Evolutionary conservation across 1,140 invertebrate genomes (phyloP).

Genomic region (Centruroides sculpturatus): DNA sequence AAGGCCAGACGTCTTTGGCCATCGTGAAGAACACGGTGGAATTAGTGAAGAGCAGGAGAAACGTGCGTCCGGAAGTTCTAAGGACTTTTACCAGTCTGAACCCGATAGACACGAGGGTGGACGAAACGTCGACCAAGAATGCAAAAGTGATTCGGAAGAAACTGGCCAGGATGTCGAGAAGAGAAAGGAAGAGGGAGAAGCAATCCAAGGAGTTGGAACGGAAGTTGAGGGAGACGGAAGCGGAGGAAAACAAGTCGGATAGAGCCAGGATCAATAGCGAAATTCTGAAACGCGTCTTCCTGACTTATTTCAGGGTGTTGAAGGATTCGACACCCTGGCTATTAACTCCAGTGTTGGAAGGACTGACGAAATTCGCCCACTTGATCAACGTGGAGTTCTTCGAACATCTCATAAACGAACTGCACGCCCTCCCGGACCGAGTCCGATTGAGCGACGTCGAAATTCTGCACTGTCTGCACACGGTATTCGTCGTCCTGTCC

Average conservation of each 20-base stretch:
- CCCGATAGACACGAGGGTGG: conserved; percentile 37
- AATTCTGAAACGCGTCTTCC: conserved; percentile 80
- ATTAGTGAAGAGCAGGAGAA: conserved; percentile 57
- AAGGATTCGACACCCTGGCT: conserved; percentile 60
- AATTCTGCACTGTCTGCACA: conserved; percentile 67
- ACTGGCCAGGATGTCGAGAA: conserved; percentile 18
- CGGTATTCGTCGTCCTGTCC: conserved; percentile 75
- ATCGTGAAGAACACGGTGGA: conserved; percentile 65
- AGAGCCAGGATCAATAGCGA: conserved; percentile 70
- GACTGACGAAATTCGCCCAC: conserved; percentile 86
- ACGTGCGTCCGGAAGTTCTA: conserved; percentile 52
- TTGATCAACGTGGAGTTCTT: conserved; percentile 93
- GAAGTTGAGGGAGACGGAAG: conserved; percentile 79
- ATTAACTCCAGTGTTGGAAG: conserved; percentile 57
- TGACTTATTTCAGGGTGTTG: conserved; percentile 83
- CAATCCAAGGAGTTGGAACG: conserved; percentile 60
- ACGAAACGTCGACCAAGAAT: conserved; percentile 61
- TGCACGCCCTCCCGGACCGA: conserved; percentile 50
- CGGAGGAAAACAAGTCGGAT: conserved; percentile 66
- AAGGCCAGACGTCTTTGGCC: conserved; percentile 65
- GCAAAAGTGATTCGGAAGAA: not conserved
- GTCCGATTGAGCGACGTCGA: conserved; percentile 47
- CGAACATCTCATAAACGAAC: conserved; percentile 69
- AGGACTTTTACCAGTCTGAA: conserved; percentile 52
- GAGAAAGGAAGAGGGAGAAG: conserved; percentile 31